Evolutionary conservation across 2,113 vertebrate species (phyloP).

Genomic region (Corynorhinus townsendii): DNA sequence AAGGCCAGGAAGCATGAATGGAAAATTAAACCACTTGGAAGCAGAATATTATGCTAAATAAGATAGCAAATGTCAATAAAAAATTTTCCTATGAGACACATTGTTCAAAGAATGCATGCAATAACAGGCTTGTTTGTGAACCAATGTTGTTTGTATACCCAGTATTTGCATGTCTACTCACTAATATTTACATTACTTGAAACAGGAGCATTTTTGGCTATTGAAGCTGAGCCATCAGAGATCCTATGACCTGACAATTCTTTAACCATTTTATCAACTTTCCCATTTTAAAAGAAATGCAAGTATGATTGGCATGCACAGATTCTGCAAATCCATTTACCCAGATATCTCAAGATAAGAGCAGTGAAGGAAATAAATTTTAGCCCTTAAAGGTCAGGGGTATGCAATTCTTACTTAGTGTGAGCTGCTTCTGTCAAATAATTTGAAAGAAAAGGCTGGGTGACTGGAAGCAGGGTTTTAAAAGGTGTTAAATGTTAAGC

Average conservation of each 20-base stretch:
- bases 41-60: not conserved
- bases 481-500: constrained; percentile 53
- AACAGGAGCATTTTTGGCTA: not conserved
- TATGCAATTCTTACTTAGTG: constrained; percentile 9
- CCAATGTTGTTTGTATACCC: not conserved
- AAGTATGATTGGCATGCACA: not conserved
- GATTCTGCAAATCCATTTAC: constrained; percentile 37
- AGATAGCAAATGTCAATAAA: not conserved
- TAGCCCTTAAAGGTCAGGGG: constrained; percentile 32
- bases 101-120: constrained; percentile 37
- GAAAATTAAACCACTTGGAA: constrained; percentile 25
- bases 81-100: not conserved
- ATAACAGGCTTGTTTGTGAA: constrained; percentile 12
- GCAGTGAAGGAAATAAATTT: constrained; percentile 38
- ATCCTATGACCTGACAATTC: not conserved
- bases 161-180: not conserved
- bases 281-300: constrained; percentile 31
- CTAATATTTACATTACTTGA: constrained; percentile 12
- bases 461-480: not conserved
- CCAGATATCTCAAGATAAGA: constrained; percentile 11
- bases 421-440: constrained; percentile 13
- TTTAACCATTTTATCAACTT: constrained; percentile 28
- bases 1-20: constrained; percentile 22
- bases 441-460: constrained; percentile 35
- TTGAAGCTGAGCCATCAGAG: not conserved